Conservation (phyloP, 1,140 invertebrate species). For the Drosophila lowei region DNA sequence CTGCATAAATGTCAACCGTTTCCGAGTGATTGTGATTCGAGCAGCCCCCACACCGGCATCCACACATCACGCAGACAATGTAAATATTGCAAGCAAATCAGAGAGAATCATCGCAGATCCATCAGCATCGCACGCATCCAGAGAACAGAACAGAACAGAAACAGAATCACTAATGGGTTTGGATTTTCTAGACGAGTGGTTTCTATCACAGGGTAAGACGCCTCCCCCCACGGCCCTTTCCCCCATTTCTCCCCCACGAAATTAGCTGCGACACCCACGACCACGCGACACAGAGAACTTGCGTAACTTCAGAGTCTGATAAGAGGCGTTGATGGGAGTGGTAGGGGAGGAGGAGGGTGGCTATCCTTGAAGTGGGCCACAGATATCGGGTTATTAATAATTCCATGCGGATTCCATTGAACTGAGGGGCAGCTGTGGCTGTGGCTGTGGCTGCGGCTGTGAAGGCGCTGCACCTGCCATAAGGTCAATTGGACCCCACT, state of each 20-base stretch:
- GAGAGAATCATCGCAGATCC: conserved; percentile 22
- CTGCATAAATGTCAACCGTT: conserved; percentile 60
- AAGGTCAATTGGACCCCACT: conserved; percentile 60
- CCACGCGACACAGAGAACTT: conserved; percentile 44
- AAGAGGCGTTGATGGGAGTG: conserved; percentile 21
- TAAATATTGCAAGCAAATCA: conserved; percentile 65
- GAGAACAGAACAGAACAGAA: conserved; percentile 26
- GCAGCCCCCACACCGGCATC: conserved; percentile 19
- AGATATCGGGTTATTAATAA: conserved; percentile 54
- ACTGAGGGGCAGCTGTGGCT: conserved; percentile 11
- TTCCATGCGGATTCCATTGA: conserved; percentile 66
- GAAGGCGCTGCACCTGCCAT: conserved; percentile 62
- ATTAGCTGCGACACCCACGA: conserved; percentile 29
- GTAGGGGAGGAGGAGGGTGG: neutral
- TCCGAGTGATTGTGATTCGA: conserved; percentile 13
- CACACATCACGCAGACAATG: conserved; percentile 49
- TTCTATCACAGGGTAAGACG: conserved; percentile 82
- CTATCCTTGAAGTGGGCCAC: conserved; percentile 42
- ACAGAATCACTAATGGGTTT: conserved; percentile 66
- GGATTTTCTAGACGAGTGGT: conserved; percentile 83
- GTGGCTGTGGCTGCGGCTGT: conserved; percentile 14
- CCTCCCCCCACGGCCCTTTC: neutral
- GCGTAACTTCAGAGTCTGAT: conserved; percentile 66
- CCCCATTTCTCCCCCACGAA: conserved; percentile 10
- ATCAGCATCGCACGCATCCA: conserved; percentile 23